Conservation (phyloP, 2,113 vertebrate species). For the Catagonus wagneri region DNA sequence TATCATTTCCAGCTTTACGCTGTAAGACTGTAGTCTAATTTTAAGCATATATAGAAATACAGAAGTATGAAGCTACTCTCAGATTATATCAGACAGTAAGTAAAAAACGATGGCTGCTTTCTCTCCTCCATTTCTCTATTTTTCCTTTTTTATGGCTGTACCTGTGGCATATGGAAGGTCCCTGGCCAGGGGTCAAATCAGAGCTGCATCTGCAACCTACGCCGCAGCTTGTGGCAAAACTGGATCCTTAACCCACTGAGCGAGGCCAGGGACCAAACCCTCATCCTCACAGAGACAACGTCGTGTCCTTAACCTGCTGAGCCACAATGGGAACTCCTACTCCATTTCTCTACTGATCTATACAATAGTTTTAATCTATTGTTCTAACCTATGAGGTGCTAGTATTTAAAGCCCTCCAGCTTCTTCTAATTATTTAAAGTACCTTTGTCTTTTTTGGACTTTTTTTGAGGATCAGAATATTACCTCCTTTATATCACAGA, state of each 20-base stretch:
- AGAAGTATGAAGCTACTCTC: slow-evolving; percentile 16
- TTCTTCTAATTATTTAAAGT: neutral
- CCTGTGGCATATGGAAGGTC: no score
- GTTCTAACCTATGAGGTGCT: neutral
- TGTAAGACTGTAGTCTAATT: slow-evolving; percentile 24
- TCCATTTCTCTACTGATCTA: neutral
- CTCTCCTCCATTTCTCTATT: neutral
- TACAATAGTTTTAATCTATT: neutral
- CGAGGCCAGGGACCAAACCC: no score
- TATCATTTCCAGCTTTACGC: neutral
- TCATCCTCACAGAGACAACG: no score
- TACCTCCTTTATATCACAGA: neutral
- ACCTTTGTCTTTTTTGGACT: neutral
- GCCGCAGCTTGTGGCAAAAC: no score
- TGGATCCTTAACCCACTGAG: no score
- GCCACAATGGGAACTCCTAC: no score
- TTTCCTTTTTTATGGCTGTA: neutral
- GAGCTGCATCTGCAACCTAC: no score
- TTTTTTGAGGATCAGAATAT: neutral
- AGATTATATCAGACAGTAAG: neutral
- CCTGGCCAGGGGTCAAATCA: no score
- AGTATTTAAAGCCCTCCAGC: slow-evolving; percentile 18
- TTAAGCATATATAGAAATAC: slow-evolving; percentile 20
- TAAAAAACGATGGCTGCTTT: neutral
- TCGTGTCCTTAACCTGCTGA: no score